Evolutionary conservation across 2,113 vertebrate genomes (phyloP).

Genomic region (Alligator mississippiensis): DNA sequence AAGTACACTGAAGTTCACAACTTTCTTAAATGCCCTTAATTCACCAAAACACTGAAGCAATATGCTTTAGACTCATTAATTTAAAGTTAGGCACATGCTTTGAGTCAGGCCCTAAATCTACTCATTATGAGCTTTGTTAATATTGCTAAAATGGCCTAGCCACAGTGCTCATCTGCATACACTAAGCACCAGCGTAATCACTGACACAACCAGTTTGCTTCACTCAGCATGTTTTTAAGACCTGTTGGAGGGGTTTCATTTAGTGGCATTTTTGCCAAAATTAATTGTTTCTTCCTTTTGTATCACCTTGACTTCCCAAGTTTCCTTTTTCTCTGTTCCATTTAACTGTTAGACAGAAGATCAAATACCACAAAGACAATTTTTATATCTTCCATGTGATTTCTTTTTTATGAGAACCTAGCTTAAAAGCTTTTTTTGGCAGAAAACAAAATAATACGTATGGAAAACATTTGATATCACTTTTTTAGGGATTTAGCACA

Average conservation of each 20-base stretch:
- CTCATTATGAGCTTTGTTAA: neutral
- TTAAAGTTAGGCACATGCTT: no score
- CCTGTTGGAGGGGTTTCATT: neutral
- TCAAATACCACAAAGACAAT: neutral
- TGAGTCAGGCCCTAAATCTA: neutral
- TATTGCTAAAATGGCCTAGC: neutral
- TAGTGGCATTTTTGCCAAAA: neutral
- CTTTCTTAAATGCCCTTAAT: neutral
- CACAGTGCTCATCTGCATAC: neutral
- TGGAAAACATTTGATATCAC: neutral
- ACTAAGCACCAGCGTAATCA: neutral
- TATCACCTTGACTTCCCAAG: neutral
- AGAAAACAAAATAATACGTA: neutral
- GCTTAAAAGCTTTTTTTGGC: neutral
- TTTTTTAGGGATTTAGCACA: neutral
- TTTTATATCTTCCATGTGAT: neutral
- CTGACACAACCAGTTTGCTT: neutral
- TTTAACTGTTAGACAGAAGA: neutral
- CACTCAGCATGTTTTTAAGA: neutral
- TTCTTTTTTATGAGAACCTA: conserved; percentile 11
- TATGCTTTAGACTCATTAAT: neutral
- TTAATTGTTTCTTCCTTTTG: neutral
- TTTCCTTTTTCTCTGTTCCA: neutral
- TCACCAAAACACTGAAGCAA: neutral
- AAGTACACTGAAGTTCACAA: neutral